These are phyloP conservation scores for Tychaedon coryphoeus DNA, from an alignment of 2,113 vertebrate genomes.

Conservation along the genomic window DNA sequence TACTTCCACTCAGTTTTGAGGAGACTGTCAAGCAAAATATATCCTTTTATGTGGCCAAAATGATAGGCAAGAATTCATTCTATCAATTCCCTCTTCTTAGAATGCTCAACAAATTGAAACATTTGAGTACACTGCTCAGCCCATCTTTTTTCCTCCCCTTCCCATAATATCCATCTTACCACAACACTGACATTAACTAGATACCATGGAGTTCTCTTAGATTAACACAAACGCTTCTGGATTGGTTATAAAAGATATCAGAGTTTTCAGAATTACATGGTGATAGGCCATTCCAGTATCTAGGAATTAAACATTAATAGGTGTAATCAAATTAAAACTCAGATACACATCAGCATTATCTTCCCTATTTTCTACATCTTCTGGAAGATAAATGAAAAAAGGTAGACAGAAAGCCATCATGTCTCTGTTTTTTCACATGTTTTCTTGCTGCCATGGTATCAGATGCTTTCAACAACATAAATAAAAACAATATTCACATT, in stretches of 20 bases:
- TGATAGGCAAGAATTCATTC: background rate
- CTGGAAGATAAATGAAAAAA: background rate
- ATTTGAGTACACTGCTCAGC: background rate
- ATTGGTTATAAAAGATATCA: accelerated
- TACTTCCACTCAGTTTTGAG: background rate
- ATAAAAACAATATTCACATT: background rate
- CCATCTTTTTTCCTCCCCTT: background rate
- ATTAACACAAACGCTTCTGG: background rate
- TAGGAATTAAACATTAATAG: background rate
- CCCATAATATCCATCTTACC: background rate
- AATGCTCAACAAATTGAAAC: background rate
- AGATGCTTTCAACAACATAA: background rate
- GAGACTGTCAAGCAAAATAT: background rate
- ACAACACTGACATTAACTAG: background rate
- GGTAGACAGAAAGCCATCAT: background rate
- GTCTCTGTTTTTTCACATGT: background rate
- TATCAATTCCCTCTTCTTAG: background rate
- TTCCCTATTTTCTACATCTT: background rate
- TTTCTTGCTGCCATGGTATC: background rate
- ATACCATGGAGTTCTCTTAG: background rate
- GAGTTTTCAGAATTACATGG: background rate
- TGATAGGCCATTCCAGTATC: background rate
- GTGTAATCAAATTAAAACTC: background rate
- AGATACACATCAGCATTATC: background rate
- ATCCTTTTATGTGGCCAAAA: background rate